Evolutionary conservation across 1,140 invertebrate species (phyloP).

Genomic region (Heliconius melpomene): DNA sequence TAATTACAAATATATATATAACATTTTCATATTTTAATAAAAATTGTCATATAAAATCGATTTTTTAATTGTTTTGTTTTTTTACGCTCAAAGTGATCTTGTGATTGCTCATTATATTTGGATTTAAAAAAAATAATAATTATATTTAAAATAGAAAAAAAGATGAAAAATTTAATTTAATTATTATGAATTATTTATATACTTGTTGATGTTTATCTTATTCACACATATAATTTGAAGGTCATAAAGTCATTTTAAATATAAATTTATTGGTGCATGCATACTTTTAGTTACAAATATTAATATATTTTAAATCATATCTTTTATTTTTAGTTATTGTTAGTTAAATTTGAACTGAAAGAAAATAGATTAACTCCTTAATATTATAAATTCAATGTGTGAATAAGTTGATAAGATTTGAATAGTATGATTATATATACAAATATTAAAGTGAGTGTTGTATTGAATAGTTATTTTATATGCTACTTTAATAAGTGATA

Average conservation of each 20-base stretch:
- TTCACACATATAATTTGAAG: neutral
- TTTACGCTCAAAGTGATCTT: neutral
- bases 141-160: neutral
- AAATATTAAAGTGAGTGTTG: too few relatives aligned
- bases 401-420: neutral
- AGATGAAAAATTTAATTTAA: neutral
- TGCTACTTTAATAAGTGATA: neutral
- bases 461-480: neutral
- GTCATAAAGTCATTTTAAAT: neutral
- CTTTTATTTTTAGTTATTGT: slow-evolving; percentile 33
- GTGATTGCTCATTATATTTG: neutral
- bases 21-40: neutral
- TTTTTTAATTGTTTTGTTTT: neutral
- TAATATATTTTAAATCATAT: slow-evolving; percentile 19
- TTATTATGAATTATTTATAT: too few relatives aligned
- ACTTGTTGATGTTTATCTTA: neutral
- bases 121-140: too few relatives aligned
- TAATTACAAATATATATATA: neutral
- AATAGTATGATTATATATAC: neutral
- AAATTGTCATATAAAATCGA: slow-evolving; percentile 5
- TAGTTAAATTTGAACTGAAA: slow-evolving; percentile 50
- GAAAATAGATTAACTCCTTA: slow-evolving; percentile 29
- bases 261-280: slow-evolving; percentile 13
- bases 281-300: slow-evolving; percentile 23
- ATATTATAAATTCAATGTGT: slow-evolving; percentile 17